A percentile compares a stretch with the other conserved stretches of the same genome.
Evolutionary conservation across 2,797 vertebrate species (phyloP).

Genomic region (Adrianichthys oophorus): DNA sequence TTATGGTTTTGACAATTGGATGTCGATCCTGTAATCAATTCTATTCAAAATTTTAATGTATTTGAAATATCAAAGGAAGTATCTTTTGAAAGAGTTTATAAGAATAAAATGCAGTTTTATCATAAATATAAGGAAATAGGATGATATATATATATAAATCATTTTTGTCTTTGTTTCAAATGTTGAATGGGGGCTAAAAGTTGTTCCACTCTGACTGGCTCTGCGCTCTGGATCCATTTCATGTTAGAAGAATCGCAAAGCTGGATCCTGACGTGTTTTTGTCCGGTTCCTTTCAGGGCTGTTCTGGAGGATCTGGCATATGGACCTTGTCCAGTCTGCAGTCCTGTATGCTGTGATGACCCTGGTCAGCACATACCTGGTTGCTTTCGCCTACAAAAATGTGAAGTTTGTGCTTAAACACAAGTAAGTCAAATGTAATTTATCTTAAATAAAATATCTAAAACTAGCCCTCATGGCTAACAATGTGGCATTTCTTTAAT

Average conservation of each 20-base stretch:
- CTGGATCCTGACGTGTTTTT: background rate
- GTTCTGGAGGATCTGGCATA: constrained; percentile 99
- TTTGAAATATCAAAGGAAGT: too few relatives aligned
- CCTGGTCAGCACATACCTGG: constrained; percentile 94
- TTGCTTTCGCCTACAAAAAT: constrained; percentile 98
- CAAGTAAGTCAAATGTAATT: constrained; percentile 82
- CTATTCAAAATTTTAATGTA: too few relatives aligned
- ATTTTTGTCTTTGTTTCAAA: too few relatives aligned
- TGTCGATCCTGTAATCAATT: too few relatives aligned
- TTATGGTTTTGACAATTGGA: too few relatives aligned
- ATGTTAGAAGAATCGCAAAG: background rate
- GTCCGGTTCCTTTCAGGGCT: constrained; percentile 79
- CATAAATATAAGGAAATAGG: too few relatives aligned
- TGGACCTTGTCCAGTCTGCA: constrained; percentile 97
- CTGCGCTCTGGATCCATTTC: background rate
- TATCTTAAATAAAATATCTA: background rate
- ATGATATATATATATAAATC: too few relatives aligned
- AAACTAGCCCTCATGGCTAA: background rate
- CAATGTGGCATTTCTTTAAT: too few relatives aligned
- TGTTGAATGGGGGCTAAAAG: too few relatives aligned
- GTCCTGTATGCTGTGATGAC: constrained; percentile 97
- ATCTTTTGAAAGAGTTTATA: too few relatives aligned
- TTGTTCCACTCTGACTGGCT: background rate
- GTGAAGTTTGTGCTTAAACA: constrained; percentile 99
- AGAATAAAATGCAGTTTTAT: too few relatives aligned